Evolutionary conservation across 2,888 invertebrate genomes (phyloP).

Genomic region (Hemaris fuciformis): DNA sequence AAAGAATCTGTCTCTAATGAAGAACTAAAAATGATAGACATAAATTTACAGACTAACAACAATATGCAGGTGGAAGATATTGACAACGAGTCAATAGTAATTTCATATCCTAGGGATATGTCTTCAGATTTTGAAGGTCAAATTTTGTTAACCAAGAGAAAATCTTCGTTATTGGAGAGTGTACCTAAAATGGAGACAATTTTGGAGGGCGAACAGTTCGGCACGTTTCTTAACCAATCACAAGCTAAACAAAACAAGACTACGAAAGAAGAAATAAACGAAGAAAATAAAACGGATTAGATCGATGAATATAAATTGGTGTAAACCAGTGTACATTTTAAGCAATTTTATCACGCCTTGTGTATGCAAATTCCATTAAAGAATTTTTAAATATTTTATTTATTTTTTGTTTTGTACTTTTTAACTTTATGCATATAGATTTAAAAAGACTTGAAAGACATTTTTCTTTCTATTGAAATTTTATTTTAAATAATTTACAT

Average conservation of each 20-base stretch:
- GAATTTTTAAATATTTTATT: not conserved
- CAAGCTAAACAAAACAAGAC: slow-evolving; percentile 20
- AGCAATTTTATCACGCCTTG: not conserved
- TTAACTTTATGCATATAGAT: not conserved
- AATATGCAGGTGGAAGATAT: slow-evolving; percentile 39
- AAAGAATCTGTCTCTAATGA: slow-evolving; percentile 41
- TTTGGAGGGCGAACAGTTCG: slow-evolving; percentile 47
- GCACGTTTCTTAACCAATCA: slow-evolving; percentile 30
- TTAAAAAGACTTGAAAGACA: not conserved
- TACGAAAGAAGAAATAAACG: slow-evolving; percentile 20
- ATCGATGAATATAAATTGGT: not conserved
- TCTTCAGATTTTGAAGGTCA: slow-evolving; percentile 37
- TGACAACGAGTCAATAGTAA: slow-evolving; percentile 50
- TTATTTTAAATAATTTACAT: not conserved
- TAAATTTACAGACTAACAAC: slow-evolving; percentile 54
- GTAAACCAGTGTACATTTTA: not conserved
- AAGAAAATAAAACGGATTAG: slow-evolving; percentile 20
- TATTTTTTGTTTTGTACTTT: not conserved
- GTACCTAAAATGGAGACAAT: slow-evolving; percentile 63
- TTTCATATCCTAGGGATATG: slow-evolving; percentile 46
- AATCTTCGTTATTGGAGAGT: slow-evolving; percentile 47
- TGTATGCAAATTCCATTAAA: not conserved
- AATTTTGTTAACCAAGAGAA: slow-evolving; percentile 44
- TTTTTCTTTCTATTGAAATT: not conserved
- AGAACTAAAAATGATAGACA: slow-evolving; percentile 49